phyloP scores from a whole-genome alignment of 2,888 invertebrate species.

The Xiphydria camelus region DNA sequence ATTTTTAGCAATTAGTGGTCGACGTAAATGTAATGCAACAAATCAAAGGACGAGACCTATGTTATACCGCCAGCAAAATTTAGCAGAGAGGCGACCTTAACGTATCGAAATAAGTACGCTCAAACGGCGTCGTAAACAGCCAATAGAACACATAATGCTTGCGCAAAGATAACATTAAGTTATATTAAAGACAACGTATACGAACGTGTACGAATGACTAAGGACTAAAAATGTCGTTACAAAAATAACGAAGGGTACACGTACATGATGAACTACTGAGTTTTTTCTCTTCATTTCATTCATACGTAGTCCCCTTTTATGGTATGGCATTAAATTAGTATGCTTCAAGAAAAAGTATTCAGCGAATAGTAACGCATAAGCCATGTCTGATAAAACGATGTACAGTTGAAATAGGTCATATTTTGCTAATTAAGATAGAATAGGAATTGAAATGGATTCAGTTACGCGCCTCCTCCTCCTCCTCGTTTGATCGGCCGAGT shows the following conservation, averaged over 20 bases:
- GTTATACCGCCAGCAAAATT: constrained; percentile 8
- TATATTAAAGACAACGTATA: constrained; percentile 29
- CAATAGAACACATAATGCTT: constrained; percentile 46
- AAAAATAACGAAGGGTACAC: constrained; percentile 35
- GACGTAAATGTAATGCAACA: constrained; percentile 21
- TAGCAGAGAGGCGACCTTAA: constrained; percentile 11
- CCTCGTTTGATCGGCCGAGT: constrained; percentile 14
- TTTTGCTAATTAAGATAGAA: too few species aligned
- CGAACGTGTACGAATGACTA: constrained; percentile 24
- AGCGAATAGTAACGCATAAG: too few species aligned
- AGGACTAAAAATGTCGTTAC: constrained; percentile 34
- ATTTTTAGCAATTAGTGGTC: constrained; percentile 10
- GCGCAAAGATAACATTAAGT: constrained; percentile 28
- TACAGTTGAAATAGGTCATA: too few species aligned
- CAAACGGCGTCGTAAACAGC: constrained; percentile 37
- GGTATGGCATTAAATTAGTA: too few species aligned
- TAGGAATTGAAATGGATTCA: constrained; percentile 10
- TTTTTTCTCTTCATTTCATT: constrained; percentile 13
- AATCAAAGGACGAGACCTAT: constrained; percentile 21
- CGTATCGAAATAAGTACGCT: constrained; percentile 27
- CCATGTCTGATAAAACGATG: constrained; percentile 25
- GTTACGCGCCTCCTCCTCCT: constrained; percentile 5
- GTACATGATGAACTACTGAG: constrained; percentile 24
- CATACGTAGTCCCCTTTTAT: too few species aligned
- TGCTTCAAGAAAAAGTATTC: too few species aligned